A percentile compares a stretch with the other conserved stretches of the same genome.
These are phyloP conservation scores for Drosophila busckii DNA, from an alignment of 1,140 invertebrate genomes.

Conservation along the genomic window DNA sequence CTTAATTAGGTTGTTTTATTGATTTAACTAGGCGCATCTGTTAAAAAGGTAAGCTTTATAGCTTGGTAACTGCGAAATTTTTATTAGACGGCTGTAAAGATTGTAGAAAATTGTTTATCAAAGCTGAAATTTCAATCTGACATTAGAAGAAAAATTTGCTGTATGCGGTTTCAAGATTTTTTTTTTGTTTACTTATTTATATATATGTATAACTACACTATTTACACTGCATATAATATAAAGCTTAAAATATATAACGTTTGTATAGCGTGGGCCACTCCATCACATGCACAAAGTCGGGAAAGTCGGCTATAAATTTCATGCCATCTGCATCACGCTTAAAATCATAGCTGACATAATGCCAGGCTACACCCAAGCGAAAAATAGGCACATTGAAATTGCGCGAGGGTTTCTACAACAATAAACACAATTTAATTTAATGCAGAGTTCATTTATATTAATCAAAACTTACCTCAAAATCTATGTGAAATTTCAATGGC, in stretches of 20 bases:
- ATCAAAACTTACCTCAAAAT: conserved; percentile 80
- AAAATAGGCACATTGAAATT: conserved; percentile 36
- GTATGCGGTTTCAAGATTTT: too few species aligned
- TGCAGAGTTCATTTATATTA: neutral
- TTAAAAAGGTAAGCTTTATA: conserved; percentile 6
- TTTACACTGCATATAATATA: neutral
- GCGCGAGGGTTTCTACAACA: conserved; percentile 26
- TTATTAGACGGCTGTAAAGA: neutral
- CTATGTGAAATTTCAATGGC: conserved; percentile 82
- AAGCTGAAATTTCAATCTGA: neutral
- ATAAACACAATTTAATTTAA: neutral
- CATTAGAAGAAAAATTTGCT: neutral
- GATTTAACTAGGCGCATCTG: too few species aligned
- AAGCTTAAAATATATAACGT: conserved; percentile 52
- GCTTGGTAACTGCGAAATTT: neutral
- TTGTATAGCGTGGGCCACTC: conserved; percentile 67
- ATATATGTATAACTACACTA: too few species aligned
- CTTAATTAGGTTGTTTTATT: too few species aligned
- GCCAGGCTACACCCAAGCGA: conserved; percentile 57
- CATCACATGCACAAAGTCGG: conserved; percentile 59
- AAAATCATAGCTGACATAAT: conserved; percentile 57
- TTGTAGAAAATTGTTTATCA: conserved; percentile 1
- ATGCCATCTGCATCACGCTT: conserved; percentile 25
- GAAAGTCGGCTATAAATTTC: conserved; percentile 53
- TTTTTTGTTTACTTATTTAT: too few species aligned